Percentiles rank a stretch among this genome's conserved stretches.
phyloP scores from a whole-genome alignment of 2,113 vertebrate genomes.

The Andinoacara biseriatus region DNA sequence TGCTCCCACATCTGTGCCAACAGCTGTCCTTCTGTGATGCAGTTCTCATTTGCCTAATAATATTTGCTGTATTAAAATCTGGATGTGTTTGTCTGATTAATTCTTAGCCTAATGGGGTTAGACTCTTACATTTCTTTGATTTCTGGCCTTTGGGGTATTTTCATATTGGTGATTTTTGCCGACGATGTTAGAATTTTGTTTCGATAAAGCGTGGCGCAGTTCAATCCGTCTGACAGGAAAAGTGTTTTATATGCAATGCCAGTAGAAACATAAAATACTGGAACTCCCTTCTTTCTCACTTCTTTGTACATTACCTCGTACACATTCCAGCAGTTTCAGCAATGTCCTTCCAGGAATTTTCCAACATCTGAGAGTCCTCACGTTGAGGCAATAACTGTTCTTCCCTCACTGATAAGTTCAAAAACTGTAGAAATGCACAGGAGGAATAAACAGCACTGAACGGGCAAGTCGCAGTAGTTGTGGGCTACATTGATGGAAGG shows the following conservation, averaged over 20 bases:
- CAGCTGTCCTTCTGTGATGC: conserved; percentile 28
- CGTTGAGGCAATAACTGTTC: no score
- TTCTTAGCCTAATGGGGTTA: neutral
- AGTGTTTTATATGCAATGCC: no score
- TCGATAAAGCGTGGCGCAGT: neutral
- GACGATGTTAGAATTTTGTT: neutral
- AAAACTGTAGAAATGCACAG: no score
- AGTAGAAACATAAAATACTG: no score
- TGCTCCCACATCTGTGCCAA: conserved; percentile 37
- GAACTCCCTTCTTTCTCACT: no score
- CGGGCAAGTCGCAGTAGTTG: neutral
- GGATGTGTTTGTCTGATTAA: conserved; percentile 28
- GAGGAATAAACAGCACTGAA: neutral
- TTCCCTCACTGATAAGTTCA: neutral
- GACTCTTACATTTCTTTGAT: neutral
- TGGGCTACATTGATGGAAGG: neutral
- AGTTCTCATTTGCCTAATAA: conserved; percentile 16
- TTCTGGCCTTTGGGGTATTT: neutral
- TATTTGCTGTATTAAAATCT: neutral
- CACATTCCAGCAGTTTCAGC: no score
- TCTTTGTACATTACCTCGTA: no score
- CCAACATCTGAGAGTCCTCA: no score
- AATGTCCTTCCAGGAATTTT: no score
- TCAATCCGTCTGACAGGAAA: no score
- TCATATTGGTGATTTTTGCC: neutral